These are phyloP conservation scores for Octonoba sinensis DNA, from an alignment of 2,888 invertebrate genomes.

Conservation along the genomic window DNA sequence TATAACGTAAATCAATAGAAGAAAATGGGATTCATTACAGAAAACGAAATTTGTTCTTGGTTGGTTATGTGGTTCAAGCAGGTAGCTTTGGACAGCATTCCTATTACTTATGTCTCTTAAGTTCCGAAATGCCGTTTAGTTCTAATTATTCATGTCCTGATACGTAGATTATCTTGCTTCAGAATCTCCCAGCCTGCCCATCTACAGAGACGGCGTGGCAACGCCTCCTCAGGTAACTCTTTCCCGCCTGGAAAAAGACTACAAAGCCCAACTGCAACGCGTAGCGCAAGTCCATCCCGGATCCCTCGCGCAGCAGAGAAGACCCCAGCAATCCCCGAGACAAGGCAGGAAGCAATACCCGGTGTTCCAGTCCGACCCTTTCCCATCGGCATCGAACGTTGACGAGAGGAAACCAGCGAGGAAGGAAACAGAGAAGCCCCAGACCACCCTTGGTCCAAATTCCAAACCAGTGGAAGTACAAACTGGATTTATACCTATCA, in stretches of 20 bases:
- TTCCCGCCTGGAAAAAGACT: slow-evolving; percentile 39
- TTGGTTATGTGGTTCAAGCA: too few relatives aligned
- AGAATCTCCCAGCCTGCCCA: slow-evolving; percentile 14
- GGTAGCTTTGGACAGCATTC: too few relatives aligned
- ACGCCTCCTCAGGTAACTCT: slow-evolving; percentile 36
- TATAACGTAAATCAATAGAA: too few relatives aligned
- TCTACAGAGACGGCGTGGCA: slow-evolving; percentile 42
- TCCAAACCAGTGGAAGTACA: slow-evolving; percentile 31
- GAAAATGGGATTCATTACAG: too few relatives aligned
- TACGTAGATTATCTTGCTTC: slow-evolving; percentile 8
- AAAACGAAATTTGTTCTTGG: too few relatives aligned
- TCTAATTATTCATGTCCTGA: background rate
- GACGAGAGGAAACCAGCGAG: slow-evolving; percentile 13
- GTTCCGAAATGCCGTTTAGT: too few relatives aligned
- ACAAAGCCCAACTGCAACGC: slow-evolving; percentile 24
- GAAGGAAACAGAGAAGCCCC: background rate
- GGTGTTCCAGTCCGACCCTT: slow-evolving; percentile 12
- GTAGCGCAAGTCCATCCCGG: background rate
- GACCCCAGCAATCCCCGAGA: background rate
- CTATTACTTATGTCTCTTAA: too few relatives aligned
- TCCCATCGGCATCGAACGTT: slow-evolving; percentile 21
- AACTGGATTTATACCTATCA: slow-evolving; percentile 49
- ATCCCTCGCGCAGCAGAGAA: background rate
- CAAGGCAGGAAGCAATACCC: background rate
- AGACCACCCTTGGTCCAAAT: background rate